Conservation (phyloP, 1,140 invertebrate species). For the Hylaeus volcanicus region DNA sequence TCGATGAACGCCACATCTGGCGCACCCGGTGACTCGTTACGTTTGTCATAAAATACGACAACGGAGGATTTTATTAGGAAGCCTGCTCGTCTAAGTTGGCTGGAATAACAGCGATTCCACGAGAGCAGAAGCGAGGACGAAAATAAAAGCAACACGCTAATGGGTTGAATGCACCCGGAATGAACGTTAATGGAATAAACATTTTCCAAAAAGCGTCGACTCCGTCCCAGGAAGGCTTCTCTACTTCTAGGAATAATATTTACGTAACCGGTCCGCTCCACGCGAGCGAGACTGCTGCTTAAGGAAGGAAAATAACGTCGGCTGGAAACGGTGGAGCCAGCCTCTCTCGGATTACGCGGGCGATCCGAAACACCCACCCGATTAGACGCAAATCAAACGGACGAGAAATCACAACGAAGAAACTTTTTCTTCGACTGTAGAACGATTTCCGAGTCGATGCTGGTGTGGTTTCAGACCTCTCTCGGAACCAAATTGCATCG, state of each 20-base stretch:
- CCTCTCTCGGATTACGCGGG: conserved; percentile 32
- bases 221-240: conserved; percentile 7
- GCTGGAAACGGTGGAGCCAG: conserved; percentile 20
- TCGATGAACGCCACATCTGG: conserved; percentile 12
- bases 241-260: conserved; percentile 58
- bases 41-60: background rate
- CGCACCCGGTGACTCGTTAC: background rate
- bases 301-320: conserved; percentile 55
- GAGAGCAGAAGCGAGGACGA: background rate
- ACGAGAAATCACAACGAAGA: background rate
- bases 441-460: too few species aligned
- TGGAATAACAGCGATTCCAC: conserved; percentile 36
- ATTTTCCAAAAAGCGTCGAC: conserved; percentile 53
- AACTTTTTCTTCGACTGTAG: background rate
- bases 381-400: conserved; percentile 6
- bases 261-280: conserved; percentile 50
- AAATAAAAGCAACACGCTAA: conserved; percentile 50
- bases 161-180: conserved; percentile 52
- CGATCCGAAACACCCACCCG: conserved; percentile 21
- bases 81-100: background rate
- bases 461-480: too few species aligned
- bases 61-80: conserved; percentile 2
- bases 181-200: conserved; percentile 59
- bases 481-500: too few species aligned
- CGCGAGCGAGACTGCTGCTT: conserved; percentile 40